These are phyloP conservation scores for Herpailurus yagouaroundi DNA, from an alignment of 2,113 vertebrate species.

Conservation along the genomic window DNA sequence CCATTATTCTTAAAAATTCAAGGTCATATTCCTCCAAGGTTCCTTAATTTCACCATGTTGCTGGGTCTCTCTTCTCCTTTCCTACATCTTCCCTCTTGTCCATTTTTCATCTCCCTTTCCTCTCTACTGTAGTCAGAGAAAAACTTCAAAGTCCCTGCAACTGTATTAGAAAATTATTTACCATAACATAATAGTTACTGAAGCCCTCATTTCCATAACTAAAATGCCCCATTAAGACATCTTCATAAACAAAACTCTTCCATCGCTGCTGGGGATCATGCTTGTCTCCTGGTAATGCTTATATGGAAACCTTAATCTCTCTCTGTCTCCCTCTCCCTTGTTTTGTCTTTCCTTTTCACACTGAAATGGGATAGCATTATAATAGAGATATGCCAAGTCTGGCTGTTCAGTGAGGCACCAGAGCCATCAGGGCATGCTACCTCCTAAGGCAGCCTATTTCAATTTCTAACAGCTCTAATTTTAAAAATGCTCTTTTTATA, in stretches of 20 bases:
- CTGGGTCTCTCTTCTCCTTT: neutral
- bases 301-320: neutral
- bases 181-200: neutral
- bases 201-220: neutral
- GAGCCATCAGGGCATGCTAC: neutral
- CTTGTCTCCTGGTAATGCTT: neutral
- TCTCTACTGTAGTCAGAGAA: neutral
- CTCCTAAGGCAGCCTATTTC: slow-evolving; percentile 56
- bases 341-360: neutral
- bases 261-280: neutral
- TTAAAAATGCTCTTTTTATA: slow-evolving; percentile 57
- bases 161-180: neutral
- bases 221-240: neutral
- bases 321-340: neutral
- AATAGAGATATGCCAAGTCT: neutral
- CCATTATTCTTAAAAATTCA: neutral
- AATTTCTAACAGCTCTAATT: slow-evolving; percentile 51
- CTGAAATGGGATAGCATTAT: neutral
- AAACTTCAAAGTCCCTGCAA: neutral
- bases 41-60: neutral
- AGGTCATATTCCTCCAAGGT: neutral
- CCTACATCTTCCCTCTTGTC: neutral
- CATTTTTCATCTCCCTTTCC: neutral
- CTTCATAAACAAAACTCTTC: neutral
- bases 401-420: neutral